These are phyloP conservation scores for Lemur catta DNA, from an alignment of 2,797 vertebrate species.

Conservation along the genomic window DNA sequence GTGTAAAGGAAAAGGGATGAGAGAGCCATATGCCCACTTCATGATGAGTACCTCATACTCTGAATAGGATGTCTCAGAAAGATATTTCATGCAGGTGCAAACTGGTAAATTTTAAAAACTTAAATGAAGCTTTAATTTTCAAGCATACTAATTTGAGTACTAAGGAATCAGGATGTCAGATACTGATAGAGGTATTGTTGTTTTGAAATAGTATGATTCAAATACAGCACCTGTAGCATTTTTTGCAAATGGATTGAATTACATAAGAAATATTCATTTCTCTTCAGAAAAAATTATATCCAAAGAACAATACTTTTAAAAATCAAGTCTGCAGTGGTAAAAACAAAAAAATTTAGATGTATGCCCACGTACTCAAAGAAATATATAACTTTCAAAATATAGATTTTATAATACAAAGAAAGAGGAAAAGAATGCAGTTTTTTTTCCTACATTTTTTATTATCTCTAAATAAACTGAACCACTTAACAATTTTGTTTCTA, in stretches of 20 bases:
- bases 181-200: background rate
- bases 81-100: background rate
- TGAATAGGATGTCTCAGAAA: background rate
- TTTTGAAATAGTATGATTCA: background rate
- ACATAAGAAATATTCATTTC: background rate
- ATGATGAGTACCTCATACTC: background rate
- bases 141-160: background rate
- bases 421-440: background rate
- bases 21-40: background rate
- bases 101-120: background rate
- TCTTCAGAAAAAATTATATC: background rate
- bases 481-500: background rate
- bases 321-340: background rate
- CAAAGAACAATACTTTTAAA: background rate
- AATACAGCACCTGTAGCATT: background rate
- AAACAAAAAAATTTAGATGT: background rate
- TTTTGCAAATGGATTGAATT: background rate
- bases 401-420: background rate
- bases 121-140: constrained; percentile 26
- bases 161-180: background rate
- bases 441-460: no score
- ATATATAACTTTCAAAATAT: background rate
- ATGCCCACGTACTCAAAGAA: background rate
- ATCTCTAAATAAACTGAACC: background rate
- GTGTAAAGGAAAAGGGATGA: background rate